Base-by-base conservation (phyloP, 2,888 invertebrate species). In the Pseudococcus longispinus region DNA sequence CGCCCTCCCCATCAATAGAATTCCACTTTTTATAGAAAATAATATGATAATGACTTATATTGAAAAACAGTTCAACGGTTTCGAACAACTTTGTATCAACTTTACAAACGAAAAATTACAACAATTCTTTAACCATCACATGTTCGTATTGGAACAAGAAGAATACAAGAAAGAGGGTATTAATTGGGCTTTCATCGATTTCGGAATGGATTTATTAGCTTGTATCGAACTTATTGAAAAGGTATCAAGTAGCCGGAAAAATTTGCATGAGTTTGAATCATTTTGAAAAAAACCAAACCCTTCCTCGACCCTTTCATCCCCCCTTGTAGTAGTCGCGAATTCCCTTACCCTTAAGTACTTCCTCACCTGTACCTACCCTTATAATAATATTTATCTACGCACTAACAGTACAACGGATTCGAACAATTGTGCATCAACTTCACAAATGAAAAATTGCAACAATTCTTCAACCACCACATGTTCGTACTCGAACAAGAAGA, bases 91-190 rank as follows among this genome's bases (percentile, higher is more conserved):
- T 92, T 98, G 98, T 94, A 99, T 98, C 95, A 99, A 99, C 94
- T 99, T 98, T 93, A 98, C 98, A 92, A 99, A 98, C 92, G 98
- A 99, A 93, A 97, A 98, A 93, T 94, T 99, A 90, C 98, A 99
- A 93, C 98, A 99, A 93, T 99, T 98, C 94, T 99, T 99, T 95
- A 98, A 99, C 93, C 98, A 99, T 92, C 96, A 98, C 95, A 99
- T 99, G 98, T 99, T 99, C 92, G 98, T 99, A 90, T 93, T 98
- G 92, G 98, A 99, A 92, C 98, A 99, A 95, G 98, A 99, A 92
- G 98, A 98, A 92, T 99, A 99, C 93, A 97, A 96, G 91, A 95
- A 93, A 91, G 98, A 99, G 93, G 98, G 98, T 91, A 98, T 99
- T 92, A 94, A 95, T 90, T 99, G 98, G 98, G 95, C 94, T 91